These are phyloP conservation scores for Sphaeramia orbicularis DNA, from an alignment of 2,797 vertebrate species.

Conservation along the genomic window DNA sequence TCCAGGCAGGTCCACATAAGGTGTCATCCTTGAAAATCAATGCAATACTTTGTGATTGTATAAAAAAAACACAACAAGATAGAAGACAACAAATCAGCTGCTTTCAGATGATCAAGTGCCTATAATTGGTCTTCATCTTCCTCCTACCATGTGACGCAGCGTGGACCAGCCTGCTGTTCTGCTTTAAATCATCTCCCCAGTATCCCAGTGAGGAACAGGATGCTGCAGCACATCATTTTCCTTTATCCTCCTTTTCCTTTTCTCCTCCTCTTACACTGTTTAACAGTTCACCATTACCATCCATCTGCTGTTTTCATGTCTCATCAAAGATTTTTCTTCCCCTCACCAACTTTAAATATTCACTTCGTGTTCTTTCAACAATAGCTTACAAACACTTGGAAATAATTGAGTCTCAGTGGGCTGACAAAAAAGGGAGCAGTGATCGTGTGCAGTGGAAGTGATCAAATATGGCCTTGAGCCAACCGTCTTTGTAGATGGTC, in stretches of 20 bases:
- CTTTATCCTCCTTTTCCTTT: conserved; percentile 20
- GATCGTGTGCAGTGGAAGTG: conserved; percentile 77
- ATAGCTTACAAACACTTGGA: conserved; percentile 86
- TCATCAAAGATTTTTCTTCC: conserved; percentile 76
- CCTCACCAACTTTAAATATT: conserved; percentile 78
- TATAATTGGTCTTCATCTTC: conserved; percentile 53
- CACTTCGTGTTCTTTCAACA: conserved; percentile 81
- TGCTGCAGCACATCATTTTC: conserved; percentile 47
- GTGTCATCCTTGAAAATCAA: no score
- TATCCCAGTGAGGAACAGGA: conserved; percentile 52
- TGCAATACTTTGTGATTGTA: no score
- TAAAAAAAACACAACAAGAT: no score
- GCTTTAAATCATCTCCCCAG: conserved; percentile 37
- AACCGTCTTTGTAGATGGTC: conserved; percentile 84
- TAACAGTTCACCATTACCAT: conserved; percentile 74
- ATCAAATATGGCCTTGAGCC: conserved; percentile 88
- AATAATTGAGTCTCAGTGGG: conserved; percentile 86
- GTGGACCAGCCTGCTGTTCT: conserved; percentile 48
- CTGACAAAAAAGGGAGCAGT: conserved; percentile 71
- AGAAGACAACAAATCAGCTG: conserved; percentile 39
- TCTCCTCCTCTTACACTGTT: conserved; percentile 41
- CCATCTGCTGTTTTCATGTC: conserved; percentile 77
- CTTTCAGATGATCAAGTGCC: conserved; percentile 46
- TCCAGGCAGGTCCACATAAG: conserved; percentile 12
- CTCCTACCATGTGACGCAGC: conserved; percentile 39